Percentiles rank a stretch among this genome's conserved stretches.
phyloP scores from a whole-genome alignment of 2,888 invertebrate genomes.

The Pseudococcus viburni region DNA sequence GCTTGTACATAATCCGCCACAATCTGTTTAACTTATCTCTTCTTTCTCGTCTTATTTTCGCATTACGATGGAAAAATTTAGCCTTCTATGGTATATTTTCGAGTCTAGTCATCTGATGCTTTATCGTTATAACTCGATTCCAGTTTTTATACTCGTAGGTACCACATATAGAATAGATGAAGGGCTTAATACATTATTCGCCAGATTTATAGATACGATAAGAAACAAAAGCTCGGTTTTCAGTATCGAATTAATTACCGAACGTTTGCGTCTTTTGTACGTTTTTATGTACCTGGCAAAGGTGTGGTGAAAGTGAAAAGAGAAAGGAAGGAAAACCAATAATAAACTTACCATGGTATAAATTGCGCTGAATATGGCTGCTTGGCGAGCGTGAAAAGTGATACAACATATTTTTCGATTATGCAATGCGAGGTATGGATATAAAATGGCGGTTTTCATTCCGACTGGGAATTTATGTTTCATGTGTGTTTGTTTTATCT shows the following conservation, averaged over 20 bases:
- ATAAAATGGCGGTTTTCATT: conserved; percentile 67
- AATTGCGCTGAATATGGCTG: conserved; percentile 66
- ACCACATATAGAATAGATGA: not conserved
- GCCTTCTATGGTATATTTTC: not conserved
- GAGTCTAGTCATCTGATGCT: conserved; percentile 25
- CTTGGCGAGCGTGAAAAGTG: conserved; percentile 66
- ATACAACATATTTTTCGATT: conserved; percentile 61
- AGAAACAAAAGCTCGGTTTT: conserved; percentile 4
- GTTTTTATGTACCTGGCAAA: not conserved
- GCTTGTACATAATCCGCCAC: conserved; percentile 35
- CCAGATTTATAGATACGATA: conserved; percentile 26
- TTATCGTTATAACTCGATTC: conserved; percentile 35
- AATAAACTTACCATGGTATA: conserved; percentile 65
- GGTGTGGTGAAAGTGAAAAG: not conserved
- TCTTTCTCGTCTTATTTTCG: conserved; percentile 21
- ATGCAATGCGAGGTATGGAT: conserved; percentile 63
- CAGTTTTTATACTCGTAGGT: not conserved
- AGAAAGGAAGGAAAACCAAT: not conserved
- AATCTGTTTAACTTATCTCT: conserved; percentile 53
- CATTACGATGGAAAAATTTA: conserved; percentile 10
- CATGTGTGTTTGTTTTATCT: conserved; percentile 30
- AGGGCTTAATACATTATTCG: not conserved
- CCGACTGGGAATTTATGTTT: conserved; percentile 57
- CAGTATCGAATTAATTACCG: not conserved
- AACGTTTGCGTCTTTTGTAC: not conserved